Conservation (phyloP, 2,113 vertebrate genomes). For the Lontra canadensis region DNA sequence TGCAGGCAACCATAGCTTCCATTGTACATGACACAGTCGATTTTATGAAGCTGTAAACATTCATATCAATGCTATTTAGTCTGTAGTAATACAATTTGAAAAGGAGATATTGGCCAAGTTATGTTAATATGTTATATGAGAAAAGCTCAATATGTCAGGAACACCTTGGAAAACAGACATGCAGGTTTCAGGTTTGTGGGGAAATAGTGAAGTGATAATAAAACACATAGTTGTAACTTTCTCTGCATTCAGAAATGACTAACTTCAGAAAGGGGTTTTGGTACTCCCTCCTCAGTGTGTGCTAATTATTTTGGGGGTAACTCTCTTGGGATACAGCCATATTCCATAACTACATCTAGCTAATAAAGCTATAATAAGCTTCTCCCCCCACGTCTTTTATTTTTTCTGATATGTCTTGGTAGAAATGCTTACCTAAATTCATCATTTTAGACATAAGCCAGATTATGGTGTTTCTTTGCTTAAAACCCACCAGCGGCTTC, state of each 20-base stretch:
- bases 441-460: background rate
- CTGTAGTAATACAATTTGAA: constrained; percentile 74
- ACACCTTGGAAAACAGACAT: constrained; percentile 28
- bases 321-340: background rate
- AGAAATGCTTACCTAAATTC: background rate
- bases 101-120: constrained; percentile 69
- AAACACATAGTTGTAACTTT: background rate
- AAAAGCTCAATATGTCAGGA: constrained; percentile 49
- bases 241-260: background rate
- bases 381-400: background rate
- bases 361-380: background rate
- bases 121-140: constrained; percentile 65
- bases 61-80: constrained; percentile 72
- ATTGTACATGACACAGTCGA: constrained; percentile 68
- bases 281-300: background rate
- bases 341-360: background rate
- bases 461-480: background rate
- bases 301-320: background rate
- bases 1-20: constrained; percentile 72
- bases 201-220: background rate
- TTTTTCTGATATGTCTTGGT: background rate
- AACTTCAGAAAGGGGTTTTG: background rate
- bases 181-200: background rate
- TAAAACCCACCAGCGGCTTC: background rate
- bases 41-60: constrained; percentile 78